These are phyloP conservation scores for Drosophila novamexicana DNA, from an alignment of 1,140 invertebrate genomes.

Conservation along the genomic window DNA sequence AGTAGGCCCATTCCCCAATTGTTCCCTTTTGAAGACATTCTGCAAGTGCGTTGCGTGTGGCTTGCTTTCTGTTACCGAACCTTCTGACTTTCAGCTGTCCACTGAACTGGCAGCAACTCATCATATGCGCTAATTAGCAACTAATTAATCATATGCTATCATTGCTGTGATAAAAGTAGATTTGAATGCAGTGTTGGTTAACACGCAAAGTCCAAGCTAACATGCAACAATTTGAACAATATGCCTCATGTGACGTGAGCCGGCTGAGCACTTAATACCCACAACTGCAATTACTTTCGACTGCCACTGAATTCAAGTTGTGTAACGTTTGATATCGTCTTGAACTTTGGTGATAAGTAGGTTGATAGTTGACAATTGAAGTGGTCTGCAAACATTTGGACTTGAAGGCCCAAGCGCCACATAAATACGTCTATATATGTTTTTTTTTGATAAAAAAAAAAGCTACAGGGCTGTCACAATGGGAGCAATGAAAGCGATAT, in stretches of 20 bases:
- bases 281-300: slow-evolving; percentile 27
- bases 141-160: slow-evolving; percentile 69
- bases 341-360: slow-evolving; percentile 29
- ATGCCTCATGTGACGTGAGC: slow-evolving; percentile 20
- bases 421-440: neutral
- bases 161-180: slow-evolving; percentile 28
- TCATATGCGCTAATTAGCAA: slow-evolving; percentile 36
- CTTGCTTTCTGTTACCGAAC: slow-evolving; percentile 27
- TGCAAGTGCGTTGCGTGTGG: slow-evolving; percentile 37
- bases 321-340: slow-evolving; percentile 31
- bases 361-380: slow-evolving; percentile 49
- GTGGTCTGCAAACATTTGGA: slow-evolving; percentile 57
- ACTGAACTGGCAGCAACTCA: slow-evolving; percentile 8
- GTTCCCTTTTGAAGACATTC: slow-evolving; percentile 32
- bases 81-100: neutral
- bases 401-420: slow-evolving; percentile 1
- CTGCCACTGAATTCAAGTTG: slow-evolving; percentile 19
- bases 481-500: neutral
- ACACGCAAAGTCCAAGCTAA: neutral
- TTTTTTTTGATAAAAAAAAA: neutral
- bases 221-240: neutral
- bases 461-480: neutral
- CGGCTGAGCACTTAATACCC: slow-evolving; percentile 21
- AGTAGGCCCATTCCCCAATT: slow-evolving; percentile 12
- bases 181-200: slow-evolving; percentile 32